Conservation (phyloP, 2,888 invertebrate genomes). For the Sesia bembeciformis region DNA sequence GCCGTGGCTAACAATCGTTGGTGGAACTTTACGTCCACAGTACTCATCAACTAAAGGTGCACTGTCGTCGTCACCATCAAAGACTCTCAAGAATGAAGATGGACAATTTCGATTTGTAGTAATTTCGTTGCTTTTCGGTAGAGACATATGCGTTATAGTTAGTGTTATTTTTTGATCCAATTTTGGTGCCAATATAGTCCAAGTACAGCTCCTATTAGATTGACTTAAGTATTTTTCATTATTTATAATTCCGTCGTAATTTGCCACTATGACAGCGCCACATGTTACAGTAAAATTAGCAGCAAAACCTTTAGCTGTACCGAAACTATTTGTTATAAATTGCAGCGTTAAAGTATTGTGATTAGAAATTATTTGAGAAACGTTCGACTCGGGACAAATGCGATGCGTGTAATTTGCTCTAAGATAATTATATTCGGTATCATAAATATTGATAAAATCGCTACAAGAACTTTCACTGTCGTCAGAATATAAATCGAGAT, state of each 20-base stretch:
- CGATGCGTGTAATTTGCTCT: conserved; percentile 65
- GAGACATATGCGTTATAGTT: conserved; percentile 77
- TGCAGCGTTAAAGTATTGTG: conserved; percentile 78
- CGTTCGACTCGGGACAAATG: conserved; percentile 43
- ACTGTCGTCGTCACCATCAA: conserved; percentile 78
- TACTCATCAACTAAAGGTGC: conserved; percentile 79
- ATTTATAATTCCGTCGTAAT: conserved; percentile 69
- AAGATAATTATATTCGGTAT: conserved; percentile 20
- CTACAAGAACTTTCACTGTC: conserved; percentile 26
- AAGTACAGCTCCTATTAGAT: conserved; percentile 76
- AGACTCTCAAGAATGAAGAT: conserved; percentile 66
- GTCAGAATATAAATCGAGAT: conserved; percentile 76
- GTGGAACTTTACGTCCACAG: conserved; percentile 77
- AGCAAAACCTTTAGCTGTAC: conserved; percentile 84
- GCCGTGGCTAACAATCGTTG: conserved; percentile 80
- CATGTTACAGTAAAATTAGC: conserved; percentile 80
- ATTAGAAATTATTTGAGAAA: conserved; percentile 64
- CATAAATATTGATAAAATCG: conserved; percentile 52
- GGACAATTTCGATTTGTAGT: conserved; percentile 39
- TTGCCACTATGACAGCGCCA: conserved; percentile 77
- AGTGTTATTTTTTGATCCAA: conserved; percentile 79
- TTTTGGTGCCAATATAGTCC: conserved; percentile 76
- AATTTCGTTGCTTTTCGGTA: conserved; percentile 32
- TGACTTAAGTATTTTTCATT: conserved; percentile 39
- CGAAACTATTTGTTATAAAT: conserved; percentile 73